Percentiles rank a stretch among this genome's conserved stretches.
phyloP scores from a whole-genome alignment of 2,888 invertebrate genomes.

The Trachelus stipa region DNA sequence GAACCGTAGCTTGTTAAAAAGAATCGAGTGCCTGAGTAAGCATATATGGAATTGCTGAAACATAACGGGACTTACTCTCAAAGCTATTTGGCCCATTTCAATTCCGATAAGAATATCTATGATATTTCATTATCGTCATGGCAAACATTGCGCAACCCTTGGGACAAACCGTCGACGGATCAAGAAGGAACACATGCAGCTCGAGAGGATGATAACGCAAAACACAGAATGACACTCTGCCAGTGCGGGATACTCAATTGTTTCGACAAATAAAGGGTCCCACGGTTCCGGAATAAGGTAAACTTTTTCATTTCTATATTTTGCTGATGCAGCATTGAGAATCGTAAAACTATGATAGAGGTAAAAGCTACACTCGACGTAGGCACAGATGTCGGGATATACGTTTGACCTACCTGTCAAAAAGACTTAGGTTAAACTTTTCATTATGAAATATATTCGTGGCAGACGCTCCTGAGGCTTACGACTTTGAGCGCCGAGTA shows the following conservation, averaged over 20 bases:
- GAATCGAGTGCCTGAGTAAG: background rate
- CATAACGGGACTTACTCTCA: background rate
- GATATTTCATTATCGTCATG: constrained; percentile 6
- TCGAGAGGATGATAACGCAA: constrained; percentile 36
- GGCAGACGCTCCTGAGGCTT: too few species aligned
- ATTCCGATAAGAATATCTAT: constrained; percentile 7
- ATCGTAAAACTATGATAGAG: background rate
- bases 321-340: background rate
- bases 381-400: background rate
- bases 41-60: background rate
- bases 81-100: constrained; percentile 4
- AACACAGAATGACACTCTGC: constrained; percentile 37
- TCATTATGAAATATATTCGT: background rate
- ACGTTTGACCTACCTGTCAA: background rate
- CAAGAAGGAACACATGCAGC: constrained; percentile 20
- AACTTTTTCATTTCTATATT: background rate
- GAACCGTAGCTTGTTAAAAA: background rate
- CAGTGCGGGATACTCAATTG: constrained; percentile 18
- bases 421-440: background rate
- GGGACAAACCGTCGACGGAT: background rate
- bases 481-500: background rate
- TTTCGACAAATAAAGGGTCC: constrained; percentile 25
- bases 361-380: background rate
- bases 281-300: background rate
- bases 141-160: constrained; percentile 5